Base-by-base conservation (phyloP, 2,113 vertebrate species). In the Lophotis ruficrista region DNA sequence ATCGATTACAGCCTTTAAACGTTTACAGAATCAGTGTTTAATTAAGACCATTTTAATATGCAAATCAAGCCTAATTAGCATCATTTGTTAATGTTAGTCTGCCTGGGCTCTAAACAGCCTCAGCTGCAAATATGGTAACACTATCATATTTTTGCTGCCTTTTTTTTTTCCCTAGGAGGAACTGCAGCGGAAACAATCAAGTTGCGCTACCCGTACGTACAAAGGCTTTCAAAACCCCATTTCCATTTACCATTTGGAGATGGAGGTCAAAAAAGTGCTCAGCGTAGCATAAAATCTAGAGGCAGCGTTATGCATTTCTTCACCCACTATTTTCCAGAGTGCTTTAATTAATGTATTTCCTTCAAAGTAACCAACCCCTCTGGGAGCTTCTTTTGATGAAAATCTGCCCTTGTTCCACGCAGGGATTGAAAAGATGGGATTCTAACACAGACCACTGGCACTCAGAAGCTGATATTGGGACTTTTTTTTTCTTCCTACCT, bases 11-110 rank as follows among this genome's bases (percentile, higher is more conserved):
- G 90, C 92, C 95, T 97, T 97, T 97, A 97, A 97, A 97, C 70
- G 83, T 98, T 98, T 96, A 96, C 95, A 96, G 97, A 97, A 97
- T 97, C 77, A 92, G 93, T 98, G 96, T 96, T 98, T 98, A 98
- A 98, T 98, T 98, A 98, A 98, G 97, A 97, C 95, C 87, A 97
- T 97, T 98, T 98, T 96, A 98, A 98, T 98, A 98, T 96, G 97
- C 97, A 98, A 98, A 98, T 98, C 81, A 96, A 98, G 83, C 50
- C 89, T 98, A 98, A 98, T 98, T 97, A 98, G 92, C 90, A 95
- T 97, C 97, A 98, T 98, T 98, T 98, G 97, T 98, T 97, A 98
- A 97, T 96, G 97, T 96, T 98, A 95, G 94, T 84, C 96, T 97
- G 97, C 94, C 95, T 97, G 96, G 87, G 92, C 79, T 91, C 96